phyloP scores from a whole-genome alignment of 1,140 invertebrate genomes.

The Drosophila pseudoananassae region DNA sequence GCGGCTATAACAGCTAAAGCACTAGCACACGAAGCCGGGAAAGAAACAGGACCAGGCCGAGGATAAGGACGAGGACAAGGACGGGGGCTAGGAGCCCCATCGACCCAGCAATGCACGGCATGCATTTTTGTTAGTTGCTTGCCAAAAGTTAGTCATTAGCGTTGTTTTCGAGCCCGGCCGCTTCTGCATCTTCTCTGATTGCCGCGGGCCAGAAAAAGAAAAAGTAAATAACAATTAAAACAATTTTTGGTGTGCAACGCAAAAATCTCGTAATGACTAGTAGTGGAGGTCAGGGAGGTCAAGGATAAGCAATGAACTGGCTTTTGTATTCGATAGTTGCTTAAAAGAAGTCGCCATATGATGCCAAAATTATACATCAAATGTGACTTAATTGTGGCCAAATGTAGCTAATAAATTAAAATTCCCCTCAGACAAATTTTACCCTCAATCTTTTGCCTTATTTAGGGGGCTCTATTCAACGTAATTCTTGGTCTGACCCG shows the following conservation, averaged over 20 bases:
- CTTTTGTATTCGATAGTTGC: slow-evolving; percentile 49
- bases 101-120: slow-evolving; percentile 65
- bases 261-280: slow-evolving; percentile 72
- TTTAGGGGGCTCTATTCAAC: slow-evolving; percentile 16
- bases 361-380: too few species aligned
- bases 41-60: not conserved
- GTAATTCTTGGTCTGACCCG: slow-evolving; percentile 9
- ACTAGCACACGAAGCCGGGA: slow-evolving; percentile 4
- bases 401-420: slow-evolving; percentile 4
- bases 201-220: slow-evolving; percentile 36
- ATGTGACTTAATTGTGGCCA: not conserved
- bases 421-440: not conserved
- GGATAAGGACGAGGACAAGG: slow-evolving; percentile 5
- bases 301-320: slow-evolving; percentile 59
- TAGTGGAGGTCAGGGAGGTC: slow-evolving; percentile 55
- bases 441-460: slow-evolving; percentile 6
- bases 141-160: slow-evolving; percentile 80
- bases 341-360: not conserved
- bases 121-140: slow-evolving; percentile 54
- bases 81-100: slow-evolving; percentile 13
- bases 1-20: slow-evolving; percentile 54
- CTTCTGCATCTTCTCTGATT: slow-evolving; percentile 32
- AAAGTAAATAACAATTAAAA: slow-evolving; percentile 78
- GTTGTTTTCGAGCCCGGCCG: slow-evolving; percentile 49
- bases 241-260: slow-evolving; percentile 58